These are phyloP conservation scores for Chloropsis cyanopogon DNA, from an alignment of 2,113 vertebrate genomes.

Conservation along the genomic window DNA sequence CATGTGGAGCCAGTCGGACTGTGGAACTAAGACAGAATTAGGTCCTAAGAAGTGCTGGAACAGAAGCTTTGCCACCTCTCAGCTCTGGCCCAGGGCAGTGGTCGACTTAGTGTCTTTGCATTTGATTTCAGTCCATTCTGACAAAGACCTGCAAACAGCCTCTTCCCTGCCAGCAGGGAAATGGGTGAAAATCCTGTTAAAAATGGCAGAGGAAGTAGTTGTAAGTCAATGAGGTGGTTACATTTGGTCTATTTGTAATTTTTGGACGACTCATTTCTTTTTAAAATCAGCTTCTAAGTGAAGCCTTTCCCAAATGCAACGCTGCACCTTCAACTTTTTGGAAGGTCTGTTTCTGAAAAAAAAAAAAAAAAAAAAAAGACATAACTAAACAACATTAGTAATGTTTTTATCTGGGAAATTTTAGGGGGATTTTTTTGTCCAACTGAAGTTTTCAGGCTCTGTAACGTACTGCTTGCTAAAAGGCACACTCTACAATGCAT, in stretches of 20 bases:
- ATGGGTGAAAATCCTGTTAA: neutral
- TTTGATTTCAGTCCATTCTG: neutral
- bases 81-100: neutral
- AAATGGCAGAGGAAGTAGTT: neutral
- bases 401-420: neutral
- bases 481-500: conserved; percentile 20
- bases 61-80: neutral
- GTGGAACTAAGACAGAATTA: neutral
- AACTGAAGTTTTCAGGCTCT: neutral
- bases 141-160: neutral
- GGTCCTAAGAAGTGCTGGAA: neutral
- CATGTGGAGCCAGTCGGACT: rapidly evolving
- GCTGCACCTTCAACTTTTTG: neutral
- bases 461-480: neutral
- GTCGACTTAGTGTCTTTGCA: neutral
- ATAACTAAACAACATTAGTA: neutral
- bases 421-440: neutral
- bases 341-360: neutral
- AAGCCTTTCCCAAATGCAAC: neutral
- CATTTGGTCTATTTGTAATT: neutral
- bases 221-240: neutral
- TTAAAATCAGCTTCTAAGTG: neutral
- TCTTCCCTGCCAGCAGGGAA: neutral
- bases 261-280: neutral
- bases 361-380: neutral